Base-by-base conservation (phyloP, 1,140 invertebrate genomes). In the Oreohelix idahoensis region DNA sequence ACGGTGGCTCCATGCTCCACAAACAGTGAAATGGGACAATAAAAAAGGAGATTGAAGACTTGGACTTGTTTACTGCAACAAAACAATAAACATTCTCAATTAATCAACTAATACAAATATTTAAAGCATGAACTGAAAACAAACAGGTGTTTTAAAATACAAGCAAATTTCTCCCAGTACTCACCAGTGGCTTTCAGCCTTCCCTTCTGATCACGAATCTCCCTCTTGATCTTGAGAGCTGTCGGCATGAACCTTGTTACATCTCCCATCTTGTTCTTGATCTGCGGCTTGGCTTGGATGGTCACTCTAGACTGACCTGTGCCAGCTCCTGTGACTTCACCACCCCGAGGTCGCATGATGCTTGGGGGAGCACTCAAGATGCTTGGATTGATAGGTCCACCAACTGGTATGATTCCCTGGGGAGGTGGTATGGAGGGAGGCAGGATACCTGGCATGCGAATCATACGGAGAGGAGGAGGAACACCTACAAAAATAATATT, bases 191-290 rank as follows among this genome's bases (percentile, higher is more conserved):
- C 35, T 78, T 86, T 89, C 38, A 90, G 69, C 58, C 87, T 86
- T 39, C 89, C 90, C 83, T 91, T 90, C 42, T 89, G 84, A 87
- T 93, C 88, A 82, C 92, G 92, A 63, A 91, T 96, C 83, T 97
- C 96, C 82, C 97, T 94, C 91, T 98, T 98, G 0, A 98, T 95
- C 84, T 97, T 94, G 23, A 99, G 93, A 4, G 97, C 96, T 0
- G 97, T 97, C 2, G 98, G 98, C 53, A 98, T 96, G 92, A 99
- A 99, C 86, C 97, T 93, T 0, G 98, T 99, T 0, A 99, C 96
- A 93, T 99, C 98, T 0, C 97, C 97, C 84, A 96, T 97, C 15
- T 98, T 93, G 94, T 98, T 98, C 89, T 94, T 94, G 80, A 99
- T 98, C 93, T 98, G 97, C 0, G 97, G 97, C 92, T 98, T 98